Conservation (phyloP, 2,888 invertebrate species). For the Pheosia gnoma region DNA sequence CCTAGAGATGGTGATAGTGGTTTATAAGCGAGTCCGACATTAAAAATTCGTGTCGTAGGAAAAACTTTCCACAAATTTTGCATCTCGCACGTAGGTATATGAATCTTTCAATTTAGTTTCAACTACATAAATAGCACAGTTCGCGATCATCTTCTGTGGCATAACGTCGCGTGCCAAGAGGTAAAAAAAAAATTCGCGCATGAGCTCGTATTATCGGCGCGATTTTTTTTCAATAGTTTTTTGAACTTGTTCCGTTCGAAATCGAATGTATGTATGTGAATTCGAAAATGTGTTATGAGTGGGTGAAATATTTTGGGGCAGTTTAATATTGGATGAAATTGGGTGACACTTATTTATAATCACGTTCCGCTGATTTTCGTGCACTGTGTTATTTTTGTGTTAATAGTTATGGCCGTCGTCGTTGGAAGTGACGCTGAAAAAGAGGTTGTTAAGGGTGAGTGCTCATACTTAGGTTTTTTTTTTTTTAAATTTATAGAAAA, state of each 20-base stretch:
- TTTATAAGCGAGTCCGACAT: no score
- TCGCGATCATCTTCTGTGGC: slow-evolving; percentile 57
- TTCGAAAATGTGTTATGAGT: no score
- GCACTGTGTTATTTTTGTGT: slow-evolving; percentile 25
- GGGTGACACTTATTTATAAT: slow-evolving; percentile 38
- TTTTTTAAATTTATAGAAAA: neutral
- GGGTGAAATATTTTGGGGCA: no score
- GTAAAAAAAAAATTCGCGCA: slow-evolving; percentile 40
- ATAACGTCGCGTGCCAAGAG: slow-evolving; percentile 56
- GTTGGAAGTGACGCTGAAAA: slow-evolving; percentile 40
- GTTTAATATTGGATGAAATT: slow-evolving; percentile 15
- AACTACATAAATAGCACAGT: slow-evolving; percentile 75
- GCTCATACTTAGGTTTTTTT: slow-evolving; percentile 11
- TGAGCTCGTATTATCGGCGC: slow-evolving; percentile 49
- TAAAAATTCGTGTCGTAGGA: neutral
- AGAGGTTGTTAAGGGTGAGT: slow-evolving; percentile 34
- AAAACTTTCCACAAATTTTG: slow-evolving; percentile 41
- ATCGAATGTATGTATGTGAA: slow-evolving; percentile 1
- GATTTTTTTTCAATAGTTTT: slow-evolving; percentile 23
- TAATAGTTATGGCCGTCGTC: slow-evolving; percentile 50
- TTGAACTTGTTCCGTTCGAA: neutral
- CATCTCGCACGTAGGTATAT: slow-evolving; percentile 36
- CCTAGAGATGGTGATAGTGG: no score
- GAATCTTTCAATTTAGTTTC: slow-evolving; percentile 54
- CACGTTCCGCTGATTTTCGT: slow-evolving; percentile 28